A percentile compares a stretch with the other conserved stretches of the same genome.
Evolutionary conservation across 2,113 vertebrate genomes (phyloP).

Genomic region (Urocolius indicus): DNA sequence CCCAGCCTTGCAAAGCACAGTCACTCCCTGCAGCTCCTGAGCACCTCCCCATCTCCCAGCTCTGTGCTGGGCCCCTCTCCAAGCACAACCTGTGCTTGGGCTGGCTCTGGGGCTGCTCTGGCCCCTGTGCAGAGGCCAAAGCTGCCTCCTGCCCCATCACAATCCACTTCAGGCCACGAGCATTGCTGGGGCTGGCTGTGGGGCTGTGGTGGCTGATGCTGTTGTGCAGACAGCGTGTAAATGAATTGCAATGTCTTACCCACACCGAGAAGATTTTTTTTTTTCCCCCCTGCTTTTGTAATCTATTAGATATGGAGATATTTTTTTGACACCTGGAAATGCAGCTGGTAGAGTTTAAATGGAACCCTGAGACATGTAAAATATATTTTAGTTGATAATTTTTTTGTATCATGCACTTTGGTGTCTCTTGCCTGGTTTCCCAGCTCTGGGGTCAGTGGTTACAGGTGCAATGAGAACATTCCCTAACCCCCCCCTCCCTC

Average conservation of each 20-base stretch:
- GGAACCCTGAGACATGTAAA: constrained; percentile 83
- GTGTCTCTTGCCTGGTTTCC: constrained; percentile 83
- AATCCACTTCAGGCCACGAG: constrained; percentile 61
- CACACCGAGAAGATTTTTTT: constrained; percentile 73
- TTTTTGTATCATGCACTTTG: constrained; percentile 90
- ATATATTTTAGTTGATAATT: constrained; percentile 90
- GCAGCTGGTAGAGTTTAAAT: constrained; percentile 84
- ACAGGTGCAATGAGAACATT: constrained; percentile 83
- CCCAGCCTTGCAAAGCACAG: constrained; percentile 1
- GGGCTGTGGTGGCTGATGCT: constrained; percentile 56
- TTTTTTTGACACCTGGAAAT: constrained; percentile 85
- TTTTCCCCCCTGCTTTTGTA: constrained; percentile 85
- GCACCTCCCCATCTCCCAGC: neutral
- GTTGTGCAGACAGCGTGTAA: constrained; percentile 71
- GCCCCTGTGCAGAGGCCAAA: neutral
- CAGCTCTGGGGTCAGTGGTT: constrained; percentile 88
- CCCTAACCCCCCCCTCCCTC: constrained; percentile 82
- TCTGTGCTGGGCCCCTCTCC: neutral
- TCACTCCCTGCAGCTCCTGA: neutral
- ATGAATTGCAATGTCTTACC: constrained; percentile 70
- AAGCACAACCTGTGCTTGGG: neutral
- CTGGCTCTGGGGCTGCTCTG: neutral
- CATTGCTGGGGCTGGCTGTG: neutral
- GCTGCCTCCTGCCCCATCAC: neutral
- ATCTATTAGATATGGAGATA: constrained; percentile 86